Percentiles rank a stretch among this genome's conserved stretches.
Conservation (phyloP, 2,797 vertebrate species). For the Hafferia zeledoni region DNA sequence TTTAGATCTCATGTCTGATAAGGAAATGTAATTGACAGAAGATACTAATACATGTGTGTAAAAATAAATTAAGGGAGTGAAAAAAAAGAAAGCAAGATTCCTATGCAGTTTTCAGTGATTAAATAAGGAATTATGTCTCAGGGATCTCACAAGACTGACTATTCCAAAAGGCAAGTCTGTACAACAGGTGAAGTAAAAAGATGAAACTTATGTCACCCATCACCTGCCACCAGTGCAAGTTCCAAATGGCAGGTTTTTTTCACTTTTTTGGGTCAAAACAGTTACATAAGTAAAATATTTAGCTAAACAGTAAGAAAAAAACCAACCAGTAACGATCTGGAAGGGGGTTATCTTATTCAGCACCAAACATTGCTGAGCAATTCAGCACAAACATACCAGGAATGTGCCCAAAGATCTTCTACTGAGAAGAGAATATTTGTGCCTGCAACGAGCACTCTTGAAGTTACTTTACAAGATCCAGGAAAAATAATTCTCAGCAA, state of each 20-base stretch:
- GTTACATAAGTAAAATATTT: background rate
- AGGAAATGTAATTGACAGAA: background rate
- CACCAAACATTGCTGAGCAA: background rate
- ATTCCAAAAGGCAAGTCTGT: background rate
- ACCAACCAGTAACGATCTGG: background rate
- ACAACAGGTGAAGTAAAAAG: background rate
- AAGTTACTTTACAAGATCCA: slow-evolving; percentile 38
- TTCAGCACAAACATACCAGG: slow-evolving; percentile 21
- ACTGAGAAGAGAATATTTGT: slow-evolving; percentile 10
- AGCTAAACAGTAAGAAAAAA: background rate
- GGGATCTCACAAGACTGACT: background rate
- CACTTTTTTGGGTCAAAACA: background rate
- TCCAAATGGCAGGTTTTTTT: background rate
- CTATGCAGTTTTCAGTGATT: background rate
- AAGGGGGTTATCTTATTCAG: background rate
- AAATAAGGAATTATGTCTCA: background rate
- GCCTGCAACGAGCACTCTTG: background rate
- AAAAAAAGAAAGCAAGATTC: background rate
- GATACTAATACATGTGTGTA: background rate
- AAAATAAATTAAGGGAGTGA: background rate
- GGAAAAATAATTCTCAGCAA: slow-evolving; percentile 57
- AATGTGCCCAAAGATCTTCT: background rate
- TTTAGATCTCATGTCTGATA: background rate
- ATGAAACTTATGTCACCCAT: background rate
- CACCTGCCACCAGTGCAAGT: background rate